phyloP scores from a whole-genome alignment of 2,797 vertebrate species.

The Tenualosa thibaudeaui region DNA sequence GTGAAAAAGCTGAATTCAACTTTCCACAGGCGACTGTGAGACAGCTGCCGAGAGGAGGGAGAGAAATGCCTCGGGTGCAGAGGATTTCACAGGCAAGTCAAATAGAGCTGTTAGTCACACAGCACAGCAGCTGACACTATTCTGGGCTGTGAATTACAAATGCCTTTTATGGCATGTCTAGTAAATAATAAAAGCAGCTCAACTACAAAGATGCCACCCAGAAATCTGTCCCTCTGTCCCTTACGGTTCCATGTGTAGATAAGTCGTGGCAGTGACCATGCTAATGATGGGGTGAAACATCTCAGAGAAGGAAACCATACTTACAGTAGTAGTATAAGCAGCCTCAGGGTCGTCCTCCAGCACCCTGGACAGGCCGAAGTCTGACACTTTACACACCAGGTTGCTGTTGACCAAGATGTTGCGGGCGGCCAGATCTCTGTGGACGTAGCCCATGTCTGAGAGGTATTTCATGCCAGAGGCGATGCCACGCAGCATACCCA shows the following conservation, averaged over 20 bases:
- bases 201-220: neutral
- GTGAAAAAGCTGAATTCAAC: slow-evolving; percentile 37
- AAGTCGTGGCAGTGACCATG: neutral
- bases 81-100: slow-evolving; percentile 1
- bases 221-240: neutral
- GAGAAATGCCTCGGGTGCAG: slow-evolving; percentile 39
- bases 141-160: neutral
- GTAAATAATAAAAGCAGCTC: slow-evolving; percentile 10
- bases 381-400: slow-evolving; percentile 95
- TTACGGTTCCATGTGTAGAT: neutral
- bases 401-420: slow-evolving; percentile 91
- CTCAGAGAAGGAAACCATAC: neutral
- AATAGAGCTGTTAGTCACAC: slow-evolving; percentile 19
- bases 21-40: slow-evolving; percentile 28
- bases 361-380: slow-evolving; percentile 95
- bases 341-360: slow-evolving; percentile 94
- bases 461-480: slow-evolving; percentile 89
- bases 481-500: slow-evolving; percentile 77
- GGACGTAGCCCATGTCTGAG: slow-evolving; percentile 95
- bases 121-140: neutral
- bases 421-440: slow-evolving; percentile 94
- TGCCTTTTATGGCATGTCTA: neutral
- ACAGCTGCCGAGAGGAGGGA: neutral
- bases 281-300: neutral
- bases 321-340: slow-evolving; percentile 91